Evolutionary conservation across 2,113 vertebrate species (phyloP).

Genomic region (Phylloscopus whistleri): DNA sequence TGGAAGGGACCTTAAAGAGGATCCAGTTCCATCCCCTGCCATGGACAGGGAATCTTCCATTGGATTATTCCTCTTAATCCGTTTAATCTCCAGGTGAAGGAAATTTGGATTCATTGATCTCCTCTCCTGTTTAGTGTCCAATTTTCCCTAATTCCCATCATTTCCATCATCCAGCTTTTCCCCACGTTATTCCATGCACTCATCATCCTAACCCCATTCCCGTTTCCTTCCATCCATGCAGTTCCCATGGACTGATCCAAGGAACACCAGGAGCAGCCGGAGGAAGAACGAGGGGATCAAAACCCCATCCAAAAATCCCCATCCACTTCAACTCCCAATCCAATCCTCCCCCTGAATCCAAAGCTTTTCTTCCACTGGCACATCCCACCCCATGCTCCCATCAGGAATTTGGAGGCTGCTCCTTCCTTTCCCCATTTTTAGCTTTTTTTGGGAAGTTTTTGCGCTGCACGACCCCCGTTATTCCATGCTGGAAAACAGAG

Average conservation of each 20-base stretch:
- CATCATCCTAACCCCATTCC: background rate
- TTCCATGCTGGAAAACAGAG: background rate
- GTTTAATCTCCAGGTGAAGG: background rate
- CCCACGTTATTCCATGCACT: rapidly evolving
- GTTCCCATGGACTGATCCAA: background rate
- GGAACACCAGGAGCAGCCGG: background rate
- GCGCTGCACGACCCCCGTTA: rapidly evolving
- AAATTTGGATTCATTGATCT: background rate
- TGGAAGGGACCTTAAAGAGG: background rate
- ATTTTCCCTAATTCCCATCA: background rate
- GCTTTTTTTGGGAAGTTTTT: too few relatives aligned
- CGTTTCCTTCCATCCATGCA: background rate
- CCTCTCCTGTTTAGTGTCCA: rapidly evolving
- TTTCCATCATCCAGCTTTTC: rapidly evolving
- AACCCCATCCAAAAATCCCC: background rate
- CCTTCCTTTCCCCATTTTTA: background rate
- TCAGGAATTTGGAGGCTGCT: background rate
- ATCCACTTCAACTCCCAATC: background rate
- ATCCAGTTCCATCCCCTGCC: background rate
- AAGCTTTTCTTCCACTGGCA: background rate
- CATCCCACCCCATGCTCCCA: background rate
- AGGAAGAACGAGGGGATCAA: background rate
- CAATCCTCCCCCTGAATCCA: background rate
- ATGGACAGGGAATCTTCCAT: background rate
- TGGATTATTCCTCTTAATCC: background rate